Percentiles rank a stretch among this genome's conserved stretches.
phyloP scores from a whole-genome alignment of 2,113 vertebrate species.

The Tachysurus fulvidraco region DNA sequence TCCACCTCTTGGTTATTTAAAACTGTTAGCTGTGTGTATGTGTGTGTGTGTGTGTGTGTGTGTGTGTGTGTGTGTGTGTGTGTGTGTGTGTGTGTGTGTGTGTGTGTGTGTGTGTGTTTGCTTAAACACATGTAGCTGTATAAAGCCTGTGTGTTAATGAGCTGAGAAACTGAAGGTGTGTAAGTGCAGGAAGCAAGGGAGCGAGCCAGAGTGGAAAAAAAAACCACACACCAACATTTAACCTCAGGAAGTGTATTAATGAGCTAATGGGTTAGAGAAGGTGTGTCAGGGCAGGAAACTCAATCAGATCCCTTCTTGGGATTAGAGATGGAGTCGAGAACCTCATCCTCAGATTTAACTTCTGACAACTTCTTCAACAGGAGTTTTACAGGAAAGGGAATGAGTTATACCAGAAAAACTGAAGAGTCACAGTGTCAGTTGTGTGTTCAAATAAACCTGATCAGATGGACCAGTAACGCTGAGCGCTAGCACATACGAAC shows the following conservation, averaged over 20 bases:
- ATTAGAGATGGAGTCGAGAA: not conserved
- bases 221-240: not conserved
- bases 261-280: not conserved
- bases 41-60: conserved; percentile 1
- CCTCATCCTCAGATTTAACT: not conserved
- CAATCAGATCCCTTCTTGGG: not conserved
- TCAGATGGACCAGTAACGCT: not conserved
- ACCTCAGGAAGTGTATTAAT: conserved; percentile 7
- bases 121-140: not conserved
- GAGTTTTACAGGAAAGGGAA: not conserved
- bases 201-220: not conserved
- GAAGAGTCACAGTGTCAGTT: not conserved
- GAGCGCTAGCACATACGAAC: not conserved
- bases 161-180: not conserved
- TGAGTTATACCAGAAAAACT: not conserved
- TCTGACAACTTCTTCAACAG: not conserved
- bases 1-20: not conserved
- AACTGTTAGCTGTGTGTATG: not conserved
- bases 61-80: not conserved
- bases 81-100: conserved; percentile 7
- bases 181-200: not conserved
- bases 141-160: not conserved
- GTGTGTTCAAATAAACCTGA: not conserved
- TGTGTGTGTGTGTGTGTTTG: not conserved
- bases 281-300: not conserved